Percentiles rank a stretch among this genome's conserved stretches.
Conservation (phyloP, 2,113 vertebrate species). For the Chionodraco myersi region DNA sequence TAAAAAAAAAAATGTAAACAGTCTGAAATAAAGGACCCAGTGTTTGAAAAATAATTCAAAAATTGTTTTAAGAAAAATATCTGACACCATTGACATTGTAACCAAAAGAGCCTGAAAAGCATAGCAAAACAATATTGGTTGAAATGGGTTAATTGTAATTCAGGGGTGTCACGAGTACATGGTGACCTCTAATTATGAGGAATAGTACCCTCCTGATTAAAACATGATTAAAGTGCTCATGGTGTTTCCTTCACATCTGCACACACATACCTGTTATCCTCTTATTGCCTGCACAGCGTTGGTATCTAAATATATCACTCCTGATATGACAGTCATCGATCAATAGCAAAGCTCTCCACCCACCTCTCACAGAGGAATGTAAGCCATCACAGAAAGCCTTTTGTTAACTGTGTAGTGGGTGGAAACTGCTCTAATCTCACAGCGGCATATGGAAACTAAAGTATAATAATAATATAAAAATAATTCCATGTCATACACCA, state of each 20-base stretch:
- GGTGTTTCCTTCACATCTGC: background rate
- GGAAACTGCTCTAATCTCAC: constrained; percentile 13
- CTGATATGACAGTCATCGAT: constrained; percentile 33
- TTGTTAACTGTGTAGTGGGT: background rate
- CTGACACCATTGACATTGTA: background rate
- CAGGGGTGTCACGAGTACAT: background rate
- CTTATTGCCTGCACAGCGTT: constrained; percentile 5
- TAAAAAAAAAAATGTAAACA: too few relatives aligned
- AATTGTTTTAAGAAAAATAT: background rate
- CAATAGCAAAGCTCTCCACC: constrained; percentile 30
- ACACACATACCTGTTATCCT: background rate
- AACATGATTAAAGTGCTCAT: background rate
- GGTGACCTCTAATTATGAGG: background rate
- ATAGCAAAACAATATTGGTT: background rate
- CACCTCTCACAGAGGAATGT: constrained; percentile 6
- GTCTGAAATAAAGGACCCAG: too few relatives aligned
- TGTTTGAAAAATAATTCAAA: background rate
- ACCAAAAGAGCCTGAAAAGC: background rate
- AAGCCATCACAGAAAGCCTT: constrained; percentile 5
- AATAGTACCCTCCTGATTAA: background rate
- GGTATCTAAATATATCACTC: constrained; percentile 7
- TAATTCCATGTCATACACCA: background rate
- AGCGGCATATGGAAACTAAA: constrained; percentile 4
- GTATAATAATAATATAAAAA: background rate
- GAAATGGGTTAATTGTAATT: background rate